Evolutionary conservation across 2,113 vertebrate species (phyloP).

Genomic region (Caranx melampygus): DNA sequence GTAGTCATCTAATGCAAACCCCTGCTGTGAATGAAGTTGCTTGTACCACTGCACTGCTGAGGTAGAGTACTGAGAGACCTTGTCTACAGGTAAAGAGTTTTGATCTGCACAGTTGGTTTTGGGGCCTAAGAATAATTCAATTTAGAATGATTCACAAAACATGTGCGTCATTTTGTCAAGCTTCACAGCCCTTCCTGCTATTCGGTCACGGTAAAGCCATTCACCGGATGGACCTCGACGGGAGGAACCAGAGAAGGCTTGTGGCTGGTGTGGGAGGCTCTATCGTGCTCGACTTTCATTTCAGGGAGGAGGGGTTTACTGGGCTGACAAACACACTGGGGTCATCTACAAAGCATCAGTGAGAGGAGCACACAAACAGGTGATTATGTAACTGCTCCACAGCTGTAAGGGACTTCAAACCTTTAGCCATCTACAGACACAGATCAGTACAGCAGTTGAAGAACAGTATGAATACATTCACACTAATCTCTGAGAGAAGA

Average conservation of each 20-base stretch:
- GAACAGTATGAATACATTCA: background rate
- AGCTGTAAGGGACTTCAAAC: background rate
- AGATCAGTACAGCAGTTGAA: background rate
- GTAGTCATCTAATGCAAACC: background rate
- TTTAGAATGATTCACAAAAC: background rate
- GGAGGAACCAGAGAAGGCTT: slow-evolving; percentile 85
- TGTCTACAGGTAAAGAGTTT: background rate
- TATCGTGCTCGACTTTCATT: slow-evolving; percentile 88
- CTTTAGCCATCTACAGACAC: background rate
- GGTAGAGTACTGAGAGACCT: background rate
- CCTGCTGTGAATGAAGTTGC: background rate
- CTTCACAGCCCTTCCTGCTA: slow-evolving; percentile 88
- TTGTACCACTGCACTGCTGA: background rate
- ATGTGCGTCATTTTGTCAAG: slow-evolving; percentile 69
- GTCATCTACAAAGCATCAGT: slow-evolving; percentile 87
- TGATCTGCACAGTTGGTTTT: background rate
- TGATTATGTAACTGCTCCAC: slow-evolving; percentile 67
- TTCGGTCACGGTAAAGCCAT: slow-evolving; percentile 88
- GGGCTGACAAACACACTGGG: slow-evolving; percentile 86
- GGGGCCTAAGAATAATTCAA: background rate
- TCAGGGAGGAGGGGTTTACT: slow-evolving; percentile 87
- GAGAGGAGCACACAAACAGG: slow-evolving; percentile 88
- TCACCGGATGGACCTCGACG: slow-evolving; percentile 88
- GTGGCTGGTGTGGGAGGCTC: slow-evolving; percentile 82
- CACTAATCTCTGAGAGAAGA: background rate